These are phyloP conservation scores for Heliconius aoede DNA, from an alignment of 2,888 invertebrate species.

Conservation along the genomic window DNA sequence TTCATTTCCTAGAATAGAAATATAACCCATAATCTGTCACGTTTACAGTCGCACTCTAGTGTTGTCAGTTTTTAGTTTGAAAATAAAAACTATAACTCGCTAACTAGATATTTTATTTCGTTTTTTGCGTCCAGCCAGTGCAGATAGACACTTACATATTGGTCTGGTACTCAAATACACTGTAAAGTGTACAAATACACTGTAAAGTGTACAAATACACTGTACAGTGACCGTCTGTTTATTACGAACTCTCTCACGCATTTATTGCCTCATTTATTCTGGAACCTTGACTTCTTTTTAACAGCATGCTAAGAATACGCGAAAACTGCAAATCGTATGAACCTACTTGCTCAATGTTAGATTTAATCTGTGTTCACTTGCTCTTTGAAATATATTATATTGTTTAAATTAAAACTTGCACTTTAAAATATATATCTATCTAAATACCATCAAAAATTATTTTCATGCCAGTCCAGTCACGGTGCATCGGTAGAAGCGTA, in stretches of 20 bases:
- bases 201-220: too few species aligned
- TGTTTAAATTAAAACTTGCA: too few species aligned
- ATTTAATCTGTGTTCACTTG: slow-evolving; percentile 13
- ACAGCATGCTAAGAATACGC: slow-evolving; percentile 56
- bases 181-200: neutral
- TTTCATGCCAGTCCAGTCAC: too few species aligned
- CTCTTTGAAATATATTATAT: too few species aligned
- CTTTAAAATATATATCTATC: neutral
- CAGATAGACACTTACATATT: neutral
- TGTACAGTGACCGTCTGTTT: slow-evolving; percentile 36
- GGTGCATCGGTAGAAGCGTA: too few species aligned
- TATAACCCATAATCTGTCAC: too few species aligned
- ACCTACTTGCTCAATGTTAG: slow-evolving; percentile 38
- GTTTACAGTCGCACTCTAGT: too few species aligned
- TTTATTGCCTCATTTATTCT: slow-evolving; percentile 57
- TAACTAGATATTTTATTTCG: slow-evolving; percentile 12
- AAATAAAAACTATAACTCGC: too few species aligned
- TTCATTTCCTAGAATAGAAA: too few species aligned
- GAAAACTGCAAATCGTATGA: slow-evolving; percentile 43
- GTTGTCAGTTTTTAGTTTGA: too few species aligned
- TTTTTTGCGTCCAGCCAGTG: neutral
- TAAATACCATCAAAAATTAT: too few species aligned
- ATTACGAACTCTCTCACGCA: slow-evolving; percentile 67
- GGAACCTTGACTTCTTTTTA: slow-evolving; percentile 69
- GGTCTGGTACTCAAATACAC: slow-evolving; percentile 2